Evolutionary conservation across 2,797 vertebrate genomes (phyloP), one percentile per base, ranked within the genome.

Genomic region (Gymnoscopelus braueri): DNA sequence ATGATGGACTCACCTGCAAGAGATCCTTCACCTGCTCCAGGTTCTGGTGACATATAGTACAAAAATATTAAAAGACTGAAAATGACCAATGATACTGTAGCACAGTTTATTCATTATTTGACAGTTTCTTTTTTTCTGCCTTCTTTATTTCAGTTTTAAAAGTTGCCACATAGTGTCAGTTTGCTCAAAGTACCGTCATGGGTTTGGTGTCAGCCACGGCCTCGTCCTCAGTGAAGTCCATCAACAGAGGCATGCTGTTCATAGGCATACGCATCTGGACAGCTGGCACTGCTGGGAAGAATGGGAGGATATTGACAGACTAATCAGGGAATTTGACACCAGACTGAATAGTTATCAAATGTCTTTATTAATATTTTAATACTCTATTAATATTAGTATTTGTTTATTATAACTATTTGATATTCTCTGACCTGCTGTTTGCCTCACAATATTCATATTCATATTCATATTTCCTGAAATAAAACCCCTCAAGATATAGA

Each of bases 21-120:
- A 96, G 64, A 3, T 94, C 92, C 84, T 92, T 94, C 83, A 96
- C 92, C 2, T 95, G 93, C 29, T 91, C 0, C 71, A 84, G n/a
- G n/a, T 89, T 88, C 91, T 94, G 65, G 1, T 51, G 39, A 65
- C 71, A 73, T 29, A 29, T 29, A 29, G 9, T 35, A 79, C 10
- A 61, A 0, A 3, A 54, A 19, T 15, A 14, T 47, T n/a, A 47
- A 26, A 2, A 39, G 15, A 23, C 9, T 2, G 24, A n/a, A 5
- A 48, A 55, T 3, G n/a, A 26, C 49, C 12, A 32, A 71, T 19
- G n/a, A 52, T 12, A 39, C n/a, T 8, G 12, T n/a, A 4, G 9
- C 19, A 4, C 14, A 23, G 14, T 55, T 51, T 2, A 29, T 29
- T 3, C 2, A 29, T 29, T 29, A 29, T 29, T 26, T 26, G 26